These are phyloP conservation scores for Odocoileus virginianus DNA, from an alignment of 2,113 vertebrate species.

Conservation along the genomic window DNA sequence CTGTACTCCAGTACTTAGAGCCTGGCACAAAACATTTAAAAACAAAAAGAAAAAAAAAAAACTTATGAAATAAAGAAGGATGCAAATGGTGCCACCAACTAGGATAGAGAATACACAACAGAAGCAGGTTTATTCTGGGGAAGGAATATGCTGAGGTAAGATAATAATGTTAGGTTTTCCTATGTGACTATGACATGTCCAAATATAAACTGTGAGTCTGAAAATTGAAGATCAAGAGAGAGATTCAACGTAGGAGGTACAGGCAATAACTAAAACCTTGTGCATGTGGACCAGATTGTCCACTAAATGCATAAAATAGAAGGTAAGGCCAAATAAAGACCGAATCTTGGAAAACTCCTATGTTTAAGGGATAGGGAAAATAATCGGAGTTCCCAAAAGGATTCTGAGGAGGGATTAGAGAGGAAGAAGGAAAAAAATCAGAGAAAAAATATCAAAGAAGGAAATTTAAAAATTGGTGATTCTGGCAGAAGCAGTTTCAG, in stretches of 20 bases:
- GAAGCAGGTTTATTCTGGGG: background rate
- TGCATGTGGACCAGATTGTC: background rate
- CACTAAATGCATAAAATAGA: background rate
- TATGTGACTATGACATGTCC: background rate
- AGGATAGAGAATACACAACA: background rate
- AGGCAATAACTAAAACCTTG: background rate
- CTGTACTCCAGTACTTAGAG: background rate
- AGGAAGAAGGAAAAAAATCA: background rate
- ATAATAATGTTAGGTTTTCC: background rate
- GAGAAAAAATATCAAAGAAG: slow-evolving; percentile 15
- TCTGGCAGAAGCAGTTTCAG: background rate
- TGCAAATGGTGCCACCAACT: background rate
- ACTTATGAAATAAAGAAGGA: background rate
- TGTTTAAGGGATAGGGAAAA: background rate
- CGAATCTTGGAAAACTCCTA: background rate
- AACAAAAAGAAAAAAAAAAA: background rate
- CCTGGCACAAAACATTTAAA: background rate
- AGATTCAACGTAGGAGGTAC: background rate
- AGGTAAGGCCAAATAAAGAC: background rate
- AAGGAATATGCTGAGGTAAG: background rate
- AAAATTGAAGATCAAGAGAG: background rate
- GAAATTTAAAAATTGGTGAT: background rate
- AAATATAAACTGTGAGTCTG: background rate
- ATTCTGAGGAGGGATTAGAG: background rate
- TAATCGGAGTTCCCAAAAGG: background rate